These are phyloP conservation scores for Torymus auratus DNA, from an alignment of 2,888 invertebrate genomes.

Conservation along the genomic window DNA sequence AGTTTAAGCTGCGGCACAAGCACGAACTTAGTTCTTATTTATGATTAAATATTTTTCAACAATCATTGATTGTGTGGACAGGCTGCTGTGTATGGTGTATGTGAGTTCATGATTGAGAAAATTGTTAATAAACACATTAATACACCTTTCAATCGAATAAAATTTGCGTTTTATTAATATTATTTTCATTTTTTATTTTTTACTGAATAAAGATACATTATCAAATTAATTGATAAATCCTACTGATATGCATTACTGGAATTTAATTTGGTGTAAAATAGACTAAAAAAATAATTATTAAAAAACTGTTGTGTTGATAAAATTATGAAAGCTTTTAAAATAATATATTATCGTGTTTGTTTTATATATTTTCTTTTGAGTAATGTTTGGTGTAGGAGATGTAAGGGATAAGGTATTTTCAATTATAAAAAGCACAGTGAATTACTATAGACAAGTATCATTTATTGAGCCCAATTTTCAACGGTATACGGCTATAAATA, in stretches of 20 bases:
- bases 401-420: conserved; percentile 4
- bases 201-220: background rate
- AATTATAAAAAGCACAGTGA: conserved; percentile 10
- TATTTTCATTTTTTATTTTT: too few relatives aligned
- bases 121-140: conserved; percentile 65
- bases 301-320: too few relatives aligned
- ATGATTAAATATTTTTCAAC: conserved; percentile 23
- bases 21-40: conserved; percentile 58
- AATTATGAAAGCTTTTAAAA: too few relatives aligned
- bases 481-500: conserved; percentile 71
- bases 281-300: too few relatives aligned
- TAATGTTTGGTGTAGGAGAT: background rate
- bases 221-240: too few relatives aligned
- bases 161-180: conserved; percentile 34
- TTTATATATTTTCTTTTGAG: too few relatives aligned
- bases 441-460: conserved; percentile 65
- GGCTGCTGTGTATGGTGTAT: conserved; percentile 60
- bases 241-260: too few relatives aligned
- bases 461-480: conserved; percentile 73
- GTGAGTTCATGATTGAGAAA: conserved; percentile 64
- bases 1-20: conserved; percentile 52
- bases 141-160: conserved; percentile 55
- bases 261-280: too few relatives aligned
- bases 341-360: too few relatives aligned
- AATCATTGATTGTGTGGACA: conserved; percentile 50